Percentiles rank a stretch among this genome's conserved stretches.
phyloP scores from a whole-genome alignment of 30 jellyfish, hydroid and myxozoan species.

The Sanderia malayensis region DNA sequence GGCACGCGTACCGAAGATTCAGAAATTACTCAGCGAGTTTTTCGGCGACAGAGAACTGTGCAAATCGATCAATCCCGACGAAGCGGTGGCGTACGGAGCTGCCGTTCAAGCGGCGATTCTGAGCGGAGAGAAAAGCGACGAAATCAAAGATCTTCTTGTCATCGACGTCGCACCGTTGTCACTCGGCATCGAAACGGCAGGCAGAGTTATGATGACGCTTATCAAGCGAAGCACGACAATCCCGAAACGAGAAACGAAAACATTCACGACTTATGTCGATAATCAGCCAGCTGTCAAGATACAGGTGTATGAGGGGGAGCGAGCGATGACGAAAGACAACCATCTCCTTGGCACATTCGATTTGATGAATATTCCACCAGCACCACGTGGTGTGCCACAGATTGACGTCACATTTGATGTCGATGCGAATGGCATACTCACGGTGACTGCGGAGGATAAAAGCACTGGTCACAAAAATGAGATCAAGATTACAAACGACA shows the following conservation, averaged over 20 bases:
- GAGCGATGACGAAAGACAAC: conserved; percentile 86
- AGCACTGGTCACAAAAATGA: conserved; percentile 70
- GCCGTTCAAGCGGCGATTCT: conserved; percentile 92
- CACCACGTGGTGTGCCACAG: conserved; percentile 95
- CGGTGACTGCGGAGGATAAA: conserved; percentile 86
- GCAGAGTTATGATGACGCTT: conserved; percentile 83
- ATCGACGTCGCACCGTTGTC: conserved; percentile 94
- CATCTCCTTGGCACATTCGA: conserved; percentile 81
- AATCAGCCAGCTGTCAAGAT: conserved; percentile 88
- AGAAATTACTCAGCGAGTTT: conserved; percentile 64
- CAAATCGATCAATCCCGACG: conserved; percentile 94
- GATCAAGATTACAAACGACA: conserved; percentile 85
- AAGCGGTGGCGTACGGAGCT: conserved; percentile 98
- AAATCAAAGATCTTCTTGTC: conserved; percentile 73
- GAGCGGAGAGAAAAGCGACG: conserved; percentile 75
- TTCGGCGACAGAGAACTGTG: conserved; percentile 85
- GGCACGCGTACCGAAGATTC: conserved; percentile 89
- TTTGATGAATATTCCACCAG: conserved; percentile 85
- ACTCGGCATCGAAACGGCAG: conserved; percentile 92
- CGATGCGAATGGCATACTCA: conserved; percentile 87
- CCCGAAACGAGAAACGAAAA: conserved; percentile 74
- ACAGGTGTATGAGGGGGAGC: conserved; percentile 91
- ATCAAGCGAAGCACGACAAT: conserved; percentile 83
- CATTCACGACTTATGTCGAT: conserved; percentile 86
- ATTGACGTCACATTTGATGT: conserved; percentile 95